phyloP scores from a whole-genome alignment of 2,113 vertebrate genomes.

The Aythya baeri region DNA sequence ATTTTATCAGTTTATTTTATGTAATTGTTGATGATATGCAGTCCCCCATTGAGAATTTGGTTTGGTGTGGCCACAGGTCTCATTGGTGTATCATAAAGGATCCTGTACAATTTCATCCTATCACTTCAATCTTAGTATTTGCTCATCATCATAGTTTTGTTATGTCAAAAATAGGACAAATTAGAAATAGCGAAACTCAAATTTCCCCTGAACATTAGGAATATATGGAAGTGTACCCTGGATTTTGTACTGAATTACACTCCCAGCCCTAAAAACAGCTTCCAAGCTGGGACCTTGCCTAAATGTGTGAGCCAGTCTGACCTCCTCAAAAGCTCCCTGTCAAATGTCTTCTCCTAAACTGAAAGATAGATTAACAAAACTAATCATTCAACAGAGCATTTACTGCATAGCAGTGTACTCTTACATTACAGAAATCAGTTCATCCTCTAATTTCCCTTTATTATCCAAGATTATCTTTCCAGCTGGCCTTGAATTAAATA shows the following conservation, averaged over 20 bases:
- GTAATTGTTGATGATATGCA: neutral
- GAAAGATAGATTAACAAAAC: neutral
- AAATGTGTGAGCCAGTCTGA: neutral
- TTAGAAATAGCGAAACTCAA: neutral
- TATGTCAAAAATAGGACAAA: neutral
- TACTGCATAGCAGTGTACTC: neutral
- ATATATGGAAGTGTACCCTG: neutral
- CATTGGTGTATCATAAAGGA: no score
- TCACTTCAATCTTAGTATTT: neutral
- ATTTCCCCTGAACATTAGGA: neutral
- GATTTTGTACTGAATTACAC: neutral
- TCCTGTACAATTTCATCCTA: neutral
- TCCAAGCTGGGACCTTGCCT: neutral
- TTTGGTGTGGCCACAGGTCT: neutral
- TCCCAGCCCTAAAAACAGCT: neutral
- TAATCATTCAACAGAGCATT: neutral
- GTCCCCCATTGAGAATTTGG: neutral
- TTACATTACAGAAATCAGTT: neutral
- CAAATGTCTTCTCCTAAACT: neutral
- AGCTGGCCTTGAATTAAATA: constrained; percentile 9
- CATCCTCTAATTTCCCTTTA: neutral
- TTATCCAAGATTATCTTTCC: neutral
- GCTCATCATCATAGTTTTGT: neutral
- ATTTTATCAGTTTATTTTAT: neutral
- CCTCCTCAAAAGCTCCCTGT: neutral